Base-by-base conservation (phyloP, 2,888 invertebrate genomes). In the Mythimna albipuncta region DNA sequence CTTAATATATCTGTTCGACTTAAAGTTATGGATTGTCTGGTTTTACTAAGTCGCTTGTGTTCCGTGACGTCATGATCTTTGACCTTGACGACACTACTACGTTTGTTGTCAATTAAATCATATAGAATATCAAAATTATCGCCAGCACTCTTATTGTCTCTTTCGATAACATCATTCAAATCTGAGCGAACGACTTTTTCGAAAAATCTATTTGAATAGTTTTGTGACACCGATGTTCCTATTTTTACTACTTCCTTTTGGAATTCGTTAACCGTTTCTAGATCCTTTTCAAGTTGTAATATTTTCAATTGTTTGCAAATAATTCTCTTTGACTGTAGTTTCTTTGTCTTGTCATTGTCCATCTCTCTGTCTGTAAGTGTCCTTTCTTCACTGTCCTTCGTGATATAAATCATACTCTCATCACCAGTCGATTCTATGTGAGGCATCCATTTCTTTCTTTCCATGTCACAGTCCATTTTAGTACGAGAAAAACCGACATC, bases 111-210 rank as follows among this genome's bases (percentile, higher is more conserved):
- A 7, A 93, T 94, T 2, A 93, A 89, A 72, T 93, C 88, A 0
- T 92, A 91, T 0, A 95, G 80, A 89, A 94, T 91, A 55, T 93
- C 91, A 19, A 95, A 79, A 0, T 95, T 95, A 64, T 93, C 90
- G 38, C 94, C 90, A 0, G 92, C 94, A 44, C 89, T 87, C 75
- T 87, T 90, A 16, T 90, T 77, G 26, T 74, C 77, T 21, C 67
- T 71, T 58, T 76, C 72, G 7, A 82, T 81, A 10, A 66, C 54
- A 16, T 50, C 38, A 41, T 74, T 73, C 16, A 78, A n/a, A 58
- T 88, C 85, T 10, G 86, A 61, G 62, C 88, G 89, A 19, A 2
- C 32, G 6, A 81, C 7, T 0, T 84, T 83, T 66, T 91, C 88
- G 9, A 83, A 86, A 63, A 87, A 69, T 38, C 85, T 84, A 64